Evolutionary conservation across 1,140 invertebrate species (phyloP).

Genomic region (Teleogryllus occipitalis): DNA sequence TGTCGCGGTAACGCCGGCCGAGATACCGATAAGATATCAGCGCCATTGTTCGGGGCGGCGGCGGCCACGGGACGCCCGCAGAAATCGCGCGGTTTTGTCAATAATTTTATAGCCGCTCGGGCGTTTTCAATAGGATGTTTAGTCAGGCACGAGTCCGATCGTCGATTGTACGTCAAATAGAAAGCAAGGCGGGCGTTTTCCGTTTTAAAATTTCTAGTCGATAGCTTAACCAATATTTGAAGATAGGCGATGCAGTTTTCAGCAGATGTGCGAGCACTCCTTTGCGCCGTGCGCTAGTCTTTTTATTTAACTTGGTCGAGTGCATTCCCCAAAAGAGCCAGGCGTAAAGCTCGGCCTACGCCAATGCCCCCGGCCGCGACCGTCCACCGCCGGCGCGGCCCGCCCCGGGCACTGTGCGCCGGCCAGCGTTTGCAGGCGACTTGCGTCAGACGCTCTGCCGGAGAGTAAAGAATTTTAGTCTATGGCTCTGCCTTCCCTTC

Average conservation of each 20-base stretch:
- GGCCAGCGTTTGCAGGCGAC: too few species aligned
- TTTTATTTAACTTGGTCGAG: neutral
- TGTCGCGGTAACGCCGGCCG: neutral
- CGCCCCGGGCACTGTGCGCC: too few species aligned
- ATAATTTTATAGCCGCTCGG: neutral
- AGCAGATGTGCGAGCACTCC: neutral
- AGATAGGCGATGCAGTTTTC: neutral
- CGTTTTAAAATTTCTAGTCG: neutral
- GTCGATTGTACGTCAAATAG: neutral
- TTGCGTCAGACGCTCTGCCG: too few species aligned
- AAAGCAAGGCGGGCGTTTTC: neutral
- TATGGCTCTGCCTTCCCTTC: too few species aligned
- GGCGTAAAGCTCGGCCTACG: neutral
- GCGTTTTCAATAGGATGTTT: neutral
- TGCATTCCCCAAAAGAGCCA: neutral
- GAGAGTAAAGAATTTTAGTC: too few species aligned
- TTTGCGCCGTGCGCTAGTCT: neutral
- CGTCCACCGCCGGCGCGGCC: too few species aligned
- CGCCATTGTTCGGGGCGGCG: neutral
- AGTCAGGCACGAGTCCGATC: neutral
- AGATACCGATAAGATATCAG: neutral
- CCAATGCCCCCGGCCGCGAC: neutral
- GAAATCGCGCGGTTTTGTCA: neutral
- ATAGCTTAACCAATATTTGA: slow-evolving; percentile 1
- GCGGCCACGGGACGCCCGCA: neutral